These are phyloP conservation scores for Noctua janthina DNA, from an alignment of 2,888 invertebrate species.

Conservation along the genomic window DNA sequence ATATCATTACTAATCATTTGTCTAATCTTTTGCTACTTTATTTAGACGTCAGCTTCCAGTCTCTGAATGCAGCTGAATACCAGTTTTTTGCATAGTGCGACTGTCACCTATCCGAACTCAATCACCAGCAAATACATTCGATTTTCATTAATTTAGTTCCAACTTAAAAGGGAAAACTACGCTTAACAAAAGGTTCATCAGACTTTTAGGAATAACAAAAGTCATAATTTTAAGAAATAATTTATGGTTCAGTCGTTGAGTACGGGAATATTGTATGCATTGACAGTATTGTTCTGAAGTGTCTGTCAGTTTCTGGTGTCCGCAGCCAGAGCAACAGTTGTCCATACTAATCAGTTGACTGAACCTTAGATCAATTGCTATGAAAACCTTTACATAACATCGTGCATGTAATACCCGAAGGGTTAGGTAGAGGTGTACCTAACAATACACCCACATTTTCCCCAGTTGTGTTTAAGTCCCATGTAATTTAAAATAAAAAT, in stretches of 20 bases:
- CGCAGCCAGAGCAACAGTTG: neutral
- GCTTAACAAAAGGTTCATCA: neutral
- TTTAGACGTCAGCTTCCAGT: neutral
- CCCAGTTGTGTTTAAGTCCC: no score
- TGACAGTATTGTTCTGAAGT: neutral
- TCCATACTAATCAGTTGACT: neutral
- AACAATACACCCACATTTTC: no score
- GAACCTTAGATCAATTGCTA: no score
- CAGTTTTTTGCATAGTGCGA: neutral
- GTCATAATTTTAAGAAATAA: neutral
- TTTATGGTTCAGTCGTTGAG: neutral
- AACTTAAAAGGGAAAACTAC: neutral
- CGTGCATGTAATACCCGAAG: neutral
- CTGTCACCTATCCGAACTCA: neutral
- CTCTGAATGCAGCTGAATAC: neutral
- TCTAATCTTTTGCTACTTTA: neutral
- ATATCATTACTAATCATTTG: neutral
- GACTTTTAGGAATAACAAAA: neutral
- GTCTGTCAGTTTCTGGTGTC: neutral
- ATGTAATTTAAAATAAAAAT: no score
- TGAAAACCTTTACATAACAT: neutral
- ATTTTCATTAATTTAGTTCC: neutral
- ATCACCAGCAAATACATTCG: neutral
- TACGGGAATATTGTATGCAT: neutral
- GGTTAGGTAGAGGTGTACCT: neutral